These are phyloP conservation scores for Cossypha caffra DNA, from an alignment of 2,797 vertebrate species.

Conservation along the genomic window DNA sequence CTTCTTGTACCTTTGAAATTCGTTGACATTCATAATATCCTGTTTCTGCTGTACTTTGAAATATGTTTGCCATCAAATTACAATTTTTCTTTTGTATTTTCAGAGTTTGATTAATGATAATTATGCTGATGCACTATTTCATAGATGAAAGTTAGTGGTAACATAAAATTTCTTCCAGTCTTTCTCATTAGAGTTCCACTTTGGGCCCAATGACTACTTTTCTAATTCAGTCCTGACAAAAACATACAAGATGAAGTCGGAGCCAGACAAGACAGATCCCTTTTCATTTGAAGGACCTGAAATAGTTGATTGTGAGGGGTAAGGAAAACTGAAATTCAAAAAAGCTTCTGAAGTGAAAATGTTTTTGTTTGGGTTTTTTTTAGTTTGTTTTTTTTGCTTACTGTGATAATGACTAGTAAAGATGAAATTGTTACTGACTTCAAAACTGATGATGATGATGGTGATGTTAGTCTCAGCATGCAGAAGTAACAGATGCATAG, in stretches of 20 bases:
- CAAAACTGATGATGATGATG: background rate
- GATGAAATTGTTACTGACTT: background rate
- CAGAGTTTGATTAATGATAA: background rate
- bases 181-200: conserved; percentile 97
- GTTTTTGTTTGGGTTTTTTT: too few species aligned
- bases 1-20: background rate
- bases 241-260: conserved; percentile 97
- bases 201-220: conserved; percentile 94
- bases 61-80: background rate
- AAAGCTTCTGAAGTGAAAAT: background rate
- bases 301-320: conserved; percentile 97
- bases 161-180: conserved; percentile 78
- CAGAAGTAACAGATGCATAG: background rate
- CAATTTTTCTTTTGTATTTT: background rate
- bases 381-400: background rate
- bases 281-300: conserved; percentile 98
- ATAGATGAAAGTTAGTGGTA: background rate
- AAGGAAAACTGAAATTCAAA: conserved; percentile 62
- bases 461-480: background rate
- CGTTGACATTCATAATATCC: background rate
- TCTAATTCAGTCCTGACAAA: conserved; percentile 93
- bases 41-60: background rate
- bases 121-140: background rate
- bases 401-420: background rate
- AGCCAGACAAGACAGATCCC: conserved; percentile 91